Base-by-base conservation (phyloP, 2,797 vertebrate species). In the Sparidentex hasta region DNA sequence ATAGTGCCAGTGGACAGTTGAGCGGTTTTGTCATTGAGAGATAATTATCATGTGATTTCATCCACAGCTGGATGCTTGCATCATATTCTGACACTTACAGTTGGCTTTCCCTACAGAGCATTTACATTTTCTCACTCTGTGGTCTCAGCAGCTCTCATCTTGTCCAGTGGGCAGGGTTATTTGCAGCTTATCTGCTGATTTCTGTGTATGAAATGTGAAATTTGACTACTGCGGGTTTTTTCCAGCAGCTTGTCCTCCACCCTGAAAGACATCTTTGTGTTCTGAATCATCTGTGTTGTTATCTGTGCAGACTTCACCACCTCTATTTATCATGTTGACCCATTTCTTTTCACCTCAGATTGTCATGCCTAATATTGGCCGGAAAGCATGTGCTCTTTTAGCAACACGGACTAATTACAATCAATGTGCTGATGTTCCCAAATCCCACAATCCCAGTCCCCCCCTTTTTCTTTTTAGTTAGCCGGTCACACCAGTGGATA, bases 231-330 rank as follows among this genome's bases (percentile, higher is more conserved):
- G 25, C 11, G 50, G 2, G 61, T 47, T 47, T 67, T 44, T 55
- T 65, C 18, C 59, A n/a, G 41, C 29, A 8, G 65, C 59, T 29
- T 63, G 41, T 20, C 44, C 20, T 56, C 48, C 33, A 29, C 59
- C 25, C 55, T 56, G 50, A 80, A 78, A 69, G 29, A 66, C 21
- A 43, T 17, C 29, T 52, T 74, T 72, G 65, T 77, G 7, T n/a
- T 43, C 50, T 38, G 38, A 76, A 68, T 74, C 33, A 52, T 70
- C 20, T 29, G 13, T 20, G 48, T 20, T 56, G 48, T 71, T 48
- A 52, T 80, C 46, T 61, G 55, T 75, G 38, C 54, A 59, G 57
- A 55, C 41, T 17, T 8, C 33, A 11, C 0, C 23, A 67, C 56
- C 9, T 29, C 3, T 14, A 33, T 54, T 70, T 29, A 16, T 55